These are phyloP conservation scores for Holothuria scabra DNA, from an alignment of 53 echinoderm and acorn worm genomes.

Conservation along the genomic window DNA sequence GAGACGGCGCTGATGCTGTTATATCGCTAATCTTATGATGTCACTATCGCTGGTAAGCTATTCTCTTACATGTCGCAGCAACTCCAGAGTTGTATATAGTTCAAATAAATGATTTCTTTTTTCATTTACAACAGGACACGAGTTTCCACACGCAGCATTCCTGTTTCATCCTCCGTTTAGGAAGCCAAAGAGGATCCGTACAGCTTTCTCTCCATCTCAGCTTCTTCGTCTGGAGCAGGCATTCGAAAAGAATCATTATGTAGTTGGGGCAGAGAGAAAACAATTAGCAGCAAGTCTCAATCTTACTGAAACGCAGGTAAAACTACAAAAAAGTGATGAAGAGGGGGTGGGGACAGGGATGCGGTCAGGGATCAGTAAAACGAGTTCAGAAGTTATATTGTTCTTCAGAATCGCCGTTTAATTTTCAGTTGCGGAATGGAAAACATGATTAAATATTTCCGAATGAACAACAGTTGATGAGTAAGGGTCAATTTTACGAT, in stretches of 20 bases:
- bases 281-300: conserved; percentile 94
- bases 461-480: no score
- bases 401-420: no score
- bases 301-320: conserved; percentile 98
- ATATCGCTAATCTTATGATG: no score
- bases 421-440: no score
- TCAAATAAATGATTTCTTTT: neutral
- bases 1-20: no score
- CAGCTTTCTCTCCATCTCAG: conserved; percentile 97
- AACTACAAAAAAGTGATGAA: neutral
- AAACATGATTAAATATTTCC: no score
- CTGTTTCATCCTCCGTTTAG: conserved; percentile 96
- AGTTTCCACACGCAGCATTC: conserved; percentile 54
- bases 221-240: conserved; percentile 95
- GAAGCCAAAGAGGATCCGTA: conserved; percentile 96
- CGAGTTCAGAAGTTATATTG: no score
- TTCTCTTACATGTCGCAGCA: no score
- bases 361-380: no score
- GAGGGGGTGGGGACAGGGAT: no score
- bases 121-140: conserved; percentile 13
- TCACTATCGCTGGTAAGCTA: no score
- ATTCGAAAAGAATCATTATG: conserved; percentile 99
- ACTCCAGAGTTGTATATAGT: neutral
- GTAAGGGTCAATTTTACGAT: no score
- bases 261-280: conserved; percentile 97